Evolutionary conservation across 2,113 vertebrate genomes (phyloP).

Genomic region (Procavia capensis): DNA sequence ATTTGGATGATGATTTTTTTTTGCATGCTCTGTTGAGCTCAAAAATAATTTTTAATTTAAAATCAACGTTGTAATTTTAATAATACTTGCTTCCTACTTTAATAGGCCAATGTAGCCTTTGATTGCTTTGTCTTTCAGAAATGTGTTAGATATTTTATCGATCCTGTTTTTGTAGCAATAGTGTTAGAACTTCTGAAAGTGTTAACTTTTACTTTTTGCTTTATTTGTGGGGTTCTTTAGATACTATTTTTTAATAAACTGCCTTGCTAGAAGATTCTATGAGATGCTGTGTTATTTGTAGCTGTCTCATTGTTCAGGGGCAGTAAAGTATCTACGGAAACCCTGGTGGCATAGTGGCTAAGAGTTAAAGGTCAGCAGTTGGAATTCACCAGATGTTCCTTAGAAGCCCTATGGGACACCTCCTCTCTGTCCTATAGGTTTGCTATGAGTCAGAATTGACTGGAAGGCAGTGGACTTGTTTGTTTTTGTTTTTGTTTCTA

Average conservation of each 20-base stretch:
- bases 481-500: too few relatives aligned
- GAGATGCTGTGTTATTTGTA: not conserved
- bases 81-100: not conserved
- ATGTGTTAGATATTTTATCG: not conserved
- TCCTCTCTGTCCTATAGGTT: too few relatives aligned
- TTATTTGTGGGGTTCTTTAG: not conserved
- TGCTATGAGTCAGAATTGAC: too few relatives aligned
- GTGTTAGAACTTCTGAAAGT: not conserved
- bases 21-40: not conserved
- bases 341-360: too few relatives aligned
- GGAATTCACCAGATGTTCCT: too few relatives aligned
- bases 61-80: not conserved
- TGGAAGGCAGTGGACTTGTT: too few relatives aligned
- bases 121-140: slow-evolving; percentile 32
- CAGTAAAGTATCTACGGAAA: not conserved
- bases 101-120: not conserved
- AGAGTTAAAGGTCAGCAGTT: too few relatives aligned
- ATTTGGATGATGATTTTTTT: not conserved
- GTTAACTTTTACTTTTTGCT: slow-evolving; percentile 36
- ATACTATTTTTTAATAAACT: slow-evolving; percentile 13
- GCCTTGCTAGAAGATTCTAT: not conserved
- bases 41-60: slow-evolving; percentile 24
- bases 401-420: too few relatives aligned
- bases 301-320: not conserved
- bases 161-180: not conserved